Conservation (phyloP, 2,797 vertebrate species). For the Ciconia nigra region DNA sequence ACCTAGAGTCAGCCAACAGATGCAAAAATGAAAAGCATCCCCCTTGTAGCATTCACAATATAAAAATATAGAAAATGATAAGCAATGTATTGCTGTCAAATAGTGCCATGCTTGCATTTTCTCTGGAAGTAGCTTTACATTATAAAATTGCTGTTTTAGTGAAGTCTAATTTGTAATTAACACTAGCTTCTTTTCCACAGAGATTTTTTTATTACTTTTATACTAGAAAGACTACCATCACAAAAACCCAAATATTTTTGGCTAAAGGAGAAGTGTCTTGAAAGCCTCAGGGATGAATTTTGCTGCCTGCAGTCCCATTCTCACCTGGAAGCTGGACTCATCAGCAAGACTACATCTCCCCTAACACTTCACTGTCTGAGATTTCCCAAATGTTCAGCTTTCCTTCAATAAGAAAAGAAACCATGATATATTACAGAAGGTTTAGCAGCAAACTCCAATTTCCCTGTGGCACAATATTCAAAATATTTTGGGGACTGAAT, state of each 20-base stretch:
- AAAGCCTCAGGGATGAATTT: neutral
- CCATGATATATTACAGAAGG: neutral
- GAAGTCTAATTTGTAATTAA: neutral
- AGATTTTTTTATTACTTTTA: neutral
- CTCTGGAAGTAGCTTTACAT: neutral
- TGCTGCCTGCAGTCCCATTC: neutral
- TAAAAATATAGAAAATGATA: neutral
- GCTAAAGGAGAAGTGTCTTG: neutral
- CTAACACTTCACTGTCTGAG: neutral
- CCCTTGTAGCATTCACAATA: neutral
- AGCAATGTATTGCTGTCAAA: neutral
- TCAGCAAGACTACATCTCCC: neutral
- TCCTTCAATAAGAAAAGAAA: neutral
- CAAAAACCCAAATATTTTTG: neutral
- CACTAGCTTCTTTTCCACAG: neutral
- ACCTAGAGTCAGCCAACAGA: fast-evolving
- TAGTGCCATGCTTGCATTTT: neutral
- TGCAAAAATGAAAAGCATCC: neutral
- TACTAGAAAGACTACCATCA: neutral
- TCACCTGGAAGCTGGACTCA: neutral
- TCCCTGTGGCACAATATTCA: neutral
- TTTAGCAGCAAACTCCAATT: neutral
- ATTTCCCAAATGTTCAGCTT: neutral
- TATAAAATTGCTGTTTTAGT: neutral
- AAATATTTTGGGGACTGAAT: neutral